Percentiles rank a stretch among this genome's conserved stretches.
Conservation (phyloP, 2,797 vertebrate species). For the Lerista edwardsae region DNA sequence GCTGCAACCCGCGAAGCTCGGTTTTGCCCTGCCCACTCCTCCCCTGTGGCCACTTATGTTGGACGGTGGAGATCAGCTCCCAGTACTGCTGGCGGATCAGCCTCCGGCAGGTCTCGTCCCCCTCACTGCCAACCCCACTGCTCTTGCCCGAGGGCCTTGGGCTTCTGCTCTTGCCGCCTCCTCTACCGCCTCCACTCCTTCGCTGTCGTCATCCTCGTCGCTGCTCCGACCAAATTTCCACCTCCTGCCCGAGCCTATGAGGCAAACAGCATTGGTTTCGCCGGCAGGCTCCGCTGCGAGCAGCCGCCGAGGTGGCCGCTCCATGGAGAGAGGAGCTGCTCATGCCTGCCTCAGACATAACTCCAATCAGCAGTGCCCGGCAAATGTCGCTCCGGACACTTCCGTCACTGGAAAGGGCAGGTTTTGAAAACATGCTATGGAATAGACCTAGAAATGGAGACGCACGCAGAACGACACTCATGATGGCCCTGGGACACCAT, state of each 20-base stretch:
- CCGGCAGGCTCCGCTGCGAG: slow-evolving; percentile 9
- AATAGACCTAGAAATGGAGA: no score
- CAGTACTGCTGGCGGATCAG: slow-evolving; percentile 91
- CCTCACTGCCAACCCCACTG: background rate
- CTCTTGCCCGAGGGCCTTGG: slow-evolving; percentile 7
- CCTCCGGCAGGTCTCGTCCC: slow-evolving; percentile 76
- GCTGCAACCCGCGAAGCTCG: no score
- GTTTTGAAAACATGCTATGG: no score
- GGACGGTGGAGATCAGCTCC: slow-evolving; percentile 89
- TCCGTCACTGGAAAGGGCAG: no score
- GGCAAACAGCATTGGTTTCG: slow-evolving; percentile 5
- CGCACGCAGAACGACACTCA: no score
- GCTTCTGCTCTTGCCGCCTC: background rate
- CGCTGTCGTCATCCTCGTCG: no score
- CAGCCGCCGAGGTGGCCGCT: background rate
- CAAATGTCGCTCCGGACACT: no score
- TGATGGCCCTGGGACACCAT: no score
- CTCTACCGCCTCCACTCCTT: background rate
- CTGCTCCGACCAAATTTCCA: background rate
- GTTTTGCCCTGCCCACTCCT: background rate
- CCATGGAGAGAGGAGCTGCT: background rate
- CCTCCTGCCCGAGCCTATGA: slow-evolving; percentile 22
- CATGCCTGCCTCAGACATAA: slow-evolving; percentile 42
- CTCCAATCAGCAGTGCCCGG: slow-evolving; percentile 23
- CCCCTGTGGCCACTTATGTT: slow-evolving; percentile 80